Evolutionary conservation across 30 jellyfish, hydroid and myxozoan genomes (phyloP).

Genomic region (Turritopsis dohrnii): DNA sequence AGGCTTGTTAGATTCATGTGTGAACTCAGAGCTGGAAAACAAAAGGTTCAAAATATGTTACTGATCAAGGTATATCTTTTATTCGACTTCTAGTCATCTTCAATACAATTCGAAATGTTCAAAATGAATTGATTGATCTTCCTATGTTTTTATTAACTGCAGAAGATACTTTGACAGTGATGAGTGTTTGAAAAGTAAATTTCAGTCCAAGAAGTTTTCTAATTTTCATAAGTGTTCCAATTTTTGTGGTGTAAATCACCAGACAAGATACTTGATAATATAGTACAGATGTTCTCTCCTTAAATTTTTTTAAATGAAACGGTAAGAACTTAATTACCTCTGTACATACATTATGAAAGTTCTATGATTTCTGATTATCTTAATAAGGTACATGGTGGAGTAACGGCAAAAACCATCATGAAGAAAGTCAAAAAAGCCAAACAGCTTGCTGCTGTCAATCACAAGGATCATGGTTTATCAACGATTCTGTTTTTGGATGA

Average conservation of each 20-base stretch:
- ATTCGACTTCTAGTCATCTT: background rate
- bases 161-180: too few species aligned
- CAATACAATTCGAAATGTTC: too few species aligned
- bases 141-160: too few species aligned
- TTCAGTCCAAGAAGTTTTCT: too few species aligned
- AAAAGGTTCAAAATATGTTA: slow-evolving; percentile 36
- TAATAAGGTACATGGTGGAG: slow-evolving; percentile 75
- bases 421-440: slow-evolving; percentile 30
- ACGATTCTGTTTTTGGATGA: slow-evolving; percentile 49
- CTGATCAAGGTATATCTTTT: slow-evolving; percentile 35
- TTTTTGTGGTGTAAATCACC: too few species aligned
- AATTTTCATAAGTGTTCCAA: too few species aligned
- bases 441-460: slow-evolving; percentile 31
- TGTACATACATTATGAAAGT: background rate
- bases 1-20: slow-evolving; percentile 56
- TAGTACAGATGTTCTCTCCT: too few species aligned
- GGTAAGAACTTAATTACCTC: background rate
- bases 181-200: too few species aligned
- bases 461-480: background rate
- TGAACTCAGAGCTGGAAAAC: slow-evolving; percentile 46
- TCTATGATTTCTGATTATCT: too few species aligned
- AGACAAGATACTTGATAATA: too few species aligned
- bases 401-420: slow-evolving; percentile 33
- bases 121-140: too few species aligned
- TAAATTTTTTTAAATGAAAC: too few species aligned